Base-by-base conservation (phyloP, 2,113 vertebrate genomes). In the Cynocephalus volans region DNA sequence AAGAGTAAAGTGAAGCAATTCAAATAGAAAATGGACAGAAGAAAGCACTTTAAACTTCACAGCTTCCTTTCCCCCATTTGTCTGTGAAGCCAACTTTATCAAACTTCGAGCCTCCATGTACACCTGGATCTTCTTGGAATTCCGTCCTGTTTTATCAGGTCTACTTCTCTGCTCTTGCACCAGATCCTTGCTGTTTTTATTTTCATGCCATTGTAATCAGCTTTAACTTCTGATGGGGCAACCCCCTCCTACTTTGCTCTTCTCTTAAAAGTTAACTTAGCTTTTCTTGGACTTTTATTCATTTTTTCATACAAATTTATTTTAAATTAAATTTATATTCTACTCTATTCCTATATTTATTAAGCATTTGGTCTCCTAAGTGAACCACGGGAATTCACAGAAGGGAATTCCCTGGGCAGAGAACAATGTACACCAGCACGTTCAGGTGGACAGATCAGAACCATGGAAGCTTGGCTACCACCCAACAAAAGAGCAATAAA, bases 271-370 rank as follows among this genome's bases (percentile, higher is more conserved):
- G 41, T 21, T 80, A 33, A 75, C 33, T 54, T 80, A 54, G 28
- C 9, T 85, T 75, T 84, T 88, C 88, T 60, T 84, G 21, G 50
- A 80, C 18, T 79, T 89, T 89, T 75, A 85, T 52, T 84, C 50
- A 52, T 48, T 75, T 26, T 54, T 86, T 23, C 18, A 87, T 21
- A 93, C n/a, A 69, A 85, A 62, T 41, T 45, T 85, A 96, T 56
- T 76, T 45, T 95, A 48, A 88, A 75, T 21, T 73, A 23, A 97
- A 56, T 67, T 73, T 81, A 67, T 8, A 89, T 41, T 88, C 65
- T 81, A 15, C 14, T 87, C 48, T 92, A 52, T n/a, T 73, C 36
- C 33, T n/a, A 26, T 56, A 54, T 91, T 80, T 69, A 21, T 80
- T 75, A 69, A 88, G 6, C 21, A 73, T 48, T 18, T 67, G 19